phyloP scores from a whole-genome alignment of 1,140 invertebrate genomes.

The Reticulitermes speratus region DNA sequence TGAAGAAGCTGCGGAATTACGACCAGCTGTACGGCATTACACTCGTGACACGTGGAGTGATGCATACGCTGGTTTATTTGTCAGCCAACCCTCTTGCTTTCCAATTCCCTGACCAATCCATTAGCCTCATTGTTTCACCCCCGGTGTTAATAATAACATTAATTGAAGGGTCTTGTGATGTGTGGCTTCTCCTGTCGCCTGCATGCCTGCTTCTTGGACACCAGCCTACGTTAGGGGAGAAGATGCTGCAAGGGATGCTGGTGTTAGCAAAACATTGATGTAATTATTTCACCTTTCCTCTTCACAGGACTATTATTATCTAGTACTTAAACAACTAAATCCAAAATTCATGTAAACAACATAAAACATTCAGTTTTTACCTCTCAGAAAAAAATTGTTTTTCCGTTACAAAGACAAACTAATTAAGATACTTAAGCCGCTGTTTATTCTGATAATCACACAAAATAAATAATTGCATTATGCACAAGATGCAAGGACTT shows the following conservation, averaged over 20 bases:
- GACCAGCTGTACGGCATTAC: too few species aligned
- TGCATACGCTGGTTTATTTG: neutral
- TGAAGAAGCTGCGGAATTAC: too few species aligned
- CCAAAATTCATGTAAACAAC: too few species aligned
- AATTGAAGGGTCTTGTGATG: constrained; percentile 1
- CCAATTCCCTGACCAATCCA: constrained; percentile 9
- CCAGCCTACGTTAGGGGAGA: neutral
- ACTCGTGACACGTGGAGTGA: neutral
- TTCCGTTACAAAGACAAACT: too few species aligned
- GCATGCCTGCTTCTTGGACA: neutral
- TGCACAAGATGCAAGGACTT: too few species aligned
- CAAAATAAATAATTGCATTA: too few species aligned
- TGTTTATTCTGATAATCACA: too few species aligned
- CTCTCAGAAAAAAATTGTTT: too few species aligned
- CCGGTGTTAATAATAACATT: neutral
- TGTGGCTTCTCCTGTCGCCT: neutral
- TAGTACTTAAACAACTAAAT: too few species aligned
- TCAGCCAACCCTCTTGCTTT: neutral
- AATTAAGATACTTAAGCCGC: too few species aligned
- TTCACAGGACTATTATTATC: neutral
- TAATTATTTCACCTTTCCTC: neutral
- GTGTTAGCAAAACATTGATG: neutral
- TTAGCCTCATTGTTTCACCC: constrained; percentile 15
- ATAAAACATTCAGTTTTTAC: too few species aligned
- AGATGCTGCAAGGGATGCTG: neutral